Evolutionary conservation across 1,140 invertebrate genomes (phyloP), one percentile per base, ranked within the genome.

Genomic region (Drosophila nigromelanica): DNA sequence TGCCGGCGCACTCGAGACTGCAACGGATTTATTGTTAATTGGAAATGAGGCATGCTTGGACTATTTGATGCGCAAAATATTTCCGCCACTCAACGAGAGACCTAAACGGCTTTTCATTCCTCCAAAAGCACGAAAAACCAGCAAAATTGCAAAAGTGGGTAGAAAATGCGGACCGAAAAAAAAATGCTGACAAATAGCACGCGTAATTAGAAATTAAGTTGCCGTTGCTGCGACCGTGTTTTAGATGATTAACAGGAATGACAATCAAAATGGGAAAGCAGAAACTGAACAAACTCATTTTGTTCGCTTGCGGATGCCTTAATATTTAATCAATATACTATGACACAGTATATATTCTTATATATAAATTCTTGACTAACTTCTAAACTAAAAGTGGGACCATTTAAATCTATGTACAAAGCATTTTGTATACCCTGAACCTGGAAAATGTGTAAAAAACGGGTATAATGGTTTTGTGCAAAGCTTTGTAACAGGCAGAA

Each of bases 121-220:
- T 15, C 12, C 27, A 15, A 27, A 42, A 54, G 51, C 30, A 43
- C 33, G 33, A 33, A 37, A 58, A 15, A 35, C 54, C 43, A 61
- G 24, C 18, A 40, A 52, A 51, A 35, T 24, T 30, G 18, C 50
- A 47, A n/a, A 21, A 45, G 27, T 21, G 5, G 2, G 43, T 11
- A 42, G 47, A 55, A 43, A 54, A 21, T 27, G 37, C 52, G 11
- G 7, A 24, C 10, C 5, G 37, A 70, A 60, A 59, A 68, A 54
- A 80, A 86, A 86, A 76, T 60, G 82, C 82, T 86, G 82, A 86
- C 83, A 86, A 86, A 82, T 86, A 72, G 82, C 68, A 89, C 78
- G 83, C 83, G 82, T 86, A 86, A 86, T 86, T 86, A 86, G 82
- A 87, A 86, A 86, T 86, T 82, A 86, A 86, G 82, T 78, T 86